Conservation (phyloP, 1,140 invertebrate genomes). For the Drosophila bocqueti region DNA sequence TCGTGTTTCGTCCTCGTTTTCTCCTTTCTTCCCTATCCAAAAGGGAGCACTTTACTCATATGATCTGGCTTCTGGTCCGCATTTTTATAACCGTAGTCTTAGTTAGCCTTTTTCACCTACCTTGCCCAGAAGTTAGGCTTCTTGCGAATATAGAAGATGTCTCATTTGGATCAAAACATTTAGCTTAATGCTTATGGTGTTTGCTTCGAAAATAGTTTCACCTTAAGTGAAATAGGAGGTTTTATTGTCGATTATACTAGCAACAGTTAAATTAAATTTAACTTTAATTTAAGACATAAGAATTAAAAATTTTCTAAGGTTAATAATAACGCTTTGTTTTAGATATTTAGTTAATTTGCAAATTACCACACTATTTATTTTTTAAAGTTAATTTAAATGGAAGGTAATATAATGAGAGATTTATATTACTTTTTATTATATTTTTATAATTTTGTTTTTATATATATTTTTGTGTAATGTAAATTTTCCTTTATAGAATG, state of each 20-base stretch:
- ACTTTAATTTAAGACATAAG: not conserved
- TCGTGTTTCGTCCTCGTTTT: constrained; percentile 9
- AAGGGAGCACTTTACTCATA: constrained; percentile 32
- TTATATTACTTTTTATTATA: not conserved
- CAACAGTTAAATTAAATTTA: not conserved
- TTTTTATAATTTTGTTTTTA: too few species aligned
- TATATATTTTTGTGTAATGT: too few species aligned
- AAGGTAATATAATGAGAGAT: too few species aligned
- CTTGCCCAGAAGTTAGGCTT: constrained; percentile 27
- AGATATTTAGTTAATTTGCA: too few species aligned
- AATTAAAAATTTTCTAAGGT: not conserved
- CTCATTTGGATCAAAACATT: constrained; percentile 81
- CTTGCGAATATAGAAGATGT: constrained; percentile 32
- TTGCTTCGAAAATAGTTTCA: constrained; percentile 7
- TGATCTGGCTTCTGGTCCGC: constrained; percentile 65
- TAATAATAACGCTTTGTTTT: too few species aligned
- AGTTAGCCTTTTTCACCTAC: constrained; percentile 19
- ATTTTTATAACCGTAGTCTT: constrained; percentile 72
- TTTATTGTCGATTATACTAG: constrained; percentile 1
- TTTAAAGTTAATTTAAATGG: too few species aligned
- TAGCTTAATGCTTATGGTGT: constrained; percentile 68
- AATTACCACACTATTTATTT: not conserved
- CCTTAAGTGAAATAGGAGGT: constrained; percentile 38
- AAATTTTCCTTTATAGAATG: too few species aligned
- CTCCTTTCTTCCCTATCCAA: constrained; percentile 1